Base-by-base conservation (phyloP, 2,888 invertebrate species). In the Odontomyia ornata region DNA sequence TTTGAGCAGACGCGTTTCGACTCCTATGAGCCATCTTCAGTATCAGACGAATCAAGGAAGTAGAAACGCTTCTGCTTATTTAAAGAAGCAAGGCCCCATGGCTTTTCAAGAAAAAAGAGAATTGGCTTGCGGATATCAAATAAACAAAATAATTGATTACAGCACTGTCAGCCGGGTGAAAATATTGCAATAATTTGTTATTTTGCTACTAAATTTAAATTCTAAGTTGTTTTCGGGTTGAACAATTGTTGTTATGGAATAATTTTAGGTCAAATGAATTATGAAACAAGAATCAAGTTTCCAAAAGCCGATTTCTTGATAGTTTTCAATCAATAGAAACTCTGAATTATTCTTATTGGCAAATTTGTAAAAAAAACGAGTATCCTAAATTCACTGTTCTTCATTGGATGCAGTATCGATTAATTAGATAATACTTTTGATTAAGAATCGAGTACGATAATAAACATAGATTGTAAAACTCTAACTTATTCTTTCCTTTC, bases 321-420 rank as follows among this genome's bases (percentile, higher is more conserved):
- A 4, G 15, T n/a, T 18, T 52, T 52, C 18, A 13, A 18, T 15
- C 13, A 9, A 52, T 52, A 9, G 18, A 52, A 52, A 52, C 13
- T 21, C 25, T 60, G n/a, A 52, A 52, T 13, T 13, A 18, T 52
- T 52, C n/a, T n/a, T n/a, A n/a, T n/a, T 52, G 52, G 18, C 60
- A 60, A 21, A 11, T 25, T 25, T 5, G 60, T 7, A 21, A 60
- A 23, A 23, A 7, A 23, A 25, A 60, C 5, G 60, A 60, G 23
- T 5, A n/a, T 60, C 60, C 21, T 60, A 23, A 25, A 25, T 60
- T 60, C 25, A 18, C 25, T 60, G 60, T 60, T 60, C n/a, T 60
- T 60, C 25, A 7, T 60, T 60, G 3, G 25, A 52, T 60, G 21
- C 23, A 11, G 23, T 18, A 25, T 4, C 23, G 23, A 23, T 13